Conservation (phyloP, 2,888 invertebrate species). For the Protophormia terraenovae region DNA sequence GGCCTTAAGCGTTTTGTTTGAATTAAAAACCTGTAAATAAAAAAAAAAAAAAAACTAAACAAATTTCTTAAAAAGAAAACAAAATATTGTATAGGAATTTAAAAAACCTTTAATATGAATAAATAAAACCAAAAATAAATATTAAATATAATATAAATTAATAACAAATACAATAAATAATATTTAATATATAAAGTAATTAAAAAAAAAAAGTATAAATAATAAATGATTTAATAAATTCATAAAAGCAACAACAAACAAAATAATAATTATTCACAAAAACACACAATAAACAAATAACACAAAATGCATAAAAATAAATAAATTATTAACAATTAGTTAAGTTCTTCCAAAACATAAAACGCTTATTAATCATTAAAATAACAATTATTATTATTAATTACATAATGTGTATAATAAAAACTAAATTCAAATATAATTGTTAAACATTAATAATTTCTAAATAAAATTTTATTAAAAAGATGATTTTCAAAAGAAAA, state of each 20-base stretch:
- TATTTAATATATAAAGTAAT: neutral
- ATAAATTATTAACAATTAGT: conserved; percentile 51
- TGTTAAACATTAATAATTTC: neutral
- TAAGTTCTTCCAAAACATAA: conserved; percentile 64
- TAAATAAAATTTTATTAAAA: neutral
- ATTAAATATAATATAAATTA: neutral
- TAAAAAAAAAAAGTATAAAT: neutral
- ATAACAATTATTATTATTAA: conserved; percentile 6
- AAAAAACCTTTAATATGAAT: neutral
- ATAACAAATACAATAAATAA: conserved; percentile 26
- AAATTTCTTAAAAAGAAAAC: neutral
- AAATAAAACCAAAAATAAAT: conserved; percentile 1
- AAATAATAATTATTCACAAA: neutral
- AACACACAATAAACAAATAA: neutral
- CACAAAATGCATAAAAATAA: neutral
- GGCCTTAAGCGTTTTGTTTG: neutral
- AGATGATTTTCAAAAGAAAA: neutral
- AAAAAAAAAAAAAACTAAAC: too few species aligned
- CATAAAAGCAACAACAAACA: neutral
- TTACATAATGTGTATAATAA: neutral
- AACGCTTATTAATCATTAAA: conserved; percentile 64
- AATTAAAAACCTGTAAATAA: neutral
- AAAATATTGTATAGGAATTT: neutral
- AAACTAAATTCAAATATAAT: neutral
- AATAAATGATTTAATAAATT: neutral